These are phyloP conservation scores for Zapornia atra DNA, from an alignment of 2,113 vertebrate genomes.

Conservation along the genomic window DNA sequence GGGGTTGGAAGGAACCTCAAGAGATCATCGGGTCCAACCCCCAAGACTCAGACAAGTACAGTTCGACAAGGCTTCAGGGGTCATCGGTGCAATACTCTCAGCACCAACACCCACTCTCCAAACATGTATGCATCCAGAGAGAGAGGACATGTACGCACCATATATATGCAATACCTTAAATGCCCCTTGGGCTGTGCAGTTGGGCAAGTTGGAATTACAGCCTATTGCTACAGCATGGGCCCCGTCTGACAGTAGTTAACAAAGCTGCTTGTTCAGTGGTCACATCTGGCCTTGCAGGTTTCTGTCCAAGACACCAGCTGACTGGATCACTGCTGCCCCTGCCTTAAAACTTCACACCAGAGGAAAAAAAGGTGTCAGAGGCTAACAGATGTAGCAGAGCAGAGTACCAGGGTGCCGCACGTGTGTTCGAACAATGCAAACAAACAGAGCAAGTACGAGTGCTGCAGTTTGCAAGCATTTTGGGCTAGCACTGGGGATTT, in stretches of 20 bases:
- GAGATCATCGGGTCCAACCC: too few species aligned
- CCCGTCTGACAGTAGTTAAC: not conserved
- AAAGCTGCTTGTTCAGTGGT: not conserved
- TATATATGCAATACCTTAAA: not conserved
- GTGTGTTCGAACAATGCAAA: too few species aligned
- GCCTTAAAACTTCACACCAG: not conserved
- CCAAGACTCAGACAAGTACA: too few species aligned
- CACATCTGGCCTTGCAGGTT: not conserved
- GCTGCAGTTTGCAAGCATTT: not conserved
- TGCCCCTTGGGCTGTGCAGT: not conserved
- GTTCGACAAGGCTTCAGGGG: not conserved
- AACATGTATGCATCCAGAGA: too few species aligned
- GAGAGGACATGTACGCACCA: too few species aligned
- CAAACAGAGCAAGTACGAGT: not conserved
- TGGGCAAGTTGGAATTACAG: not conserved
- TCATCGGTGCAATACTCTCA: not conserved
- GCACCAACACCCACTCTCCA: not conserved
- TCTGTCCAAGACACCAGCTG: not conserved
- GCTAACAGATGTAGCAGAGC: not conserved
- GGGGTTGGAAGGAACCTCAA: too few species aligned
- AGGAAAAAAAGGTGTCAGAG: not conserved
- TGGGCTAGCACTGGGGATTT: not conserved
- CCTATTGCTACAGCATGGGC: rapidly evolving
- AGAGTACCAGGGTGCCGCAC: not conserved
- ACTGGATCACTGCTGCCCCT: not conserved